Percentiles rank a stretch among this genome's conserved stretches.
These are phyloP conservation scores for Pteropus rufus DNA, from an alignment of 2,797 vertebrate species.

Conservation along the genomic window DNA sequence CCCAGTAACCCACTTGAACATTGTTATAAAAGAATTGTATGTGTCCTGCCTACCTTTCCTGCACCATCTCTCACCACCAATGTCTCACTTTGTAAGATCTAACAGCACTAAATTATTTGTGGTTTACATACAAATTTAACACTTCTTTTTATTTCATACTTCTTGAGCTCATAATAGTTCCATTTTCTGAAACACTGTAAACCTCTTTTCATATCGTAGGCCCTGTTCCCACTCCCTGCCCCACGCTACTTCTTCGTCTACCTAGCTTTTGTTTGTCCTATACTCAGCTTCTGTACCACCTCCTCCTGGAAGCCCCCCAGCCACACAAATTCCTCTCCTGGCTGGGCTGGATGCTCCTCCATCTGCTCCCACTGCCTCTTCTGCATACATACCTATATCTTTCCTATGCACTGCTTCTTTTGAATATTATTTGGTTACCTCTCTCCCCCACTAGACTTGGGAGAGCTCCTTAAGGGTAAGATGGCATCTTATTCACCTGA, in stretches of 20 bases:
- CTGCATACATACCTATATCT: background rate
- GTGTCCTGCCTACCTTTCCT: background rate
- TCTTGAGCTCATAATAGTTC: background rate
- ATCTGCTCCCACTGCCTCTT: background rate
- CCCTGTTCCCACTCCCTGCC: fast-evolving
- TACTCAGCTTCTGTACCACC: background rate
- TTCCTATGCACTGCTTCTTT: background rate
- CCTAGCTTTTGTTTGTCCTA: background rate
- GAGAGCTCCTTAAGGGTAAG: background rate
- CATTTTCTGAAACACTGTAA: background rate
- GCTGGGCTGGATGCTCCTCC: background rate
- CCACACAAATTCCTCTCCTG: background rate
- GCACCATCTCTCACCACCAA: background rate
- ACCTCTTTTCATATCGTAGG: background rate
- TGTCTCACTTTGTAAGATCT: background rate
- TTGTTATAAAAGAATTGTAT: background rate
- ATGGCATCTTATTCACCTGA: background rate
- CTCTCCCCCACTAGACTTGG: background rate
- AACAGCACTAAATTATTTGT: background rate
- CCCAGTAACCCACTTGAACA: background rate
- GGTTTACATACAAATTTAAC: background rate
- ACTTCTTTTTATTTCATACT: background rate
- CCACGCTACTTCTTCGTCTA: background rate
- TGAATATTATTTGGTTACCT: background rate
- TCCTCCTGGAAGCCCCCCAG: background rate